Evolutionary conservation across 1,140 invertebrate species (phyloP), one percentile per base, ranked within the genome.

Genomic region (Pinna nobilis): DNA sequence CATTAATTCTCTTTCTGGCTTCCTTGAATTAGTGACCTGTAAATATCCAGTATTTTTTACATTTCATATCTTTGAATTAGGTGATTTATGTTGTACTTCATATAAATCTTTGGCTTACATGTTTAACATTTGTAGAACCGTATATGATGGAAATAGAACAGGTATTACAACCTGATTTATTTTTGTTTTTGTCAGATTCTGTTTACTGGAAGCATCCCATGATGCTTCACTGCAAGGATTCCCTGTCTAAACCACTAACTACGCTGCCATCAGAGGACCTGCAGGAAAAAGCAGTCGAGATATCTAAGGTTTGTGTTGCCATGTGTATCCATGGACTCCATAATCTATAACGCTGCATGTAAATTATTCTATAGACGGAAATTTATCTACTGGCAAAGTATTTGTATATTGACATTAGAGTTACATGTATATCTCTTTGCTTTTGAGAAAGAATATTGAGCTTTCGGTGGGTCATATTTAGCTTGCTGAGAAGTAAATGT

Each of bases 161-260:
- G 37, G 13, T 2, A 30, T 30, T 39, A n/a, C 18, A 20, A 57
- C 18, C 9, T 37, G 9, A 4, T n/a, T 6, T 55, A 18, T 47
- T 70, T 9, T 32, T 55, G 6, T 69, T 70, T 64, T 70, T 33
- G 77, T 35, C 87, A 94, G 94, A 93, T 88, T 97, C 95, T 88
- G 95, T 96, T 23, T 90, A 98, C 50, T 98, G 97, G 97, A 93
- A 96, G 86, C 96, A 98, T 92, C 96, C 96, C 13, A 91, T 95
- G 39, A 84, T 98, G 74, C 89, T 98, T n/a, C 95, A 98, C 85
- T 94, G 94, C 20, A 97, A 97, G 89, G 96, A 97, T 79, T 94
- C 94, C 53, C 94, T 97, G 53, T 92, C 93, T 0, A 94, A 94
- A 32, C 95, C 96, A 6, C 89, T 97, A 4, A 96, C 95, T 0